Conservation (phyloP, 2,888 invertebrate genomes). For the Syritta pipiens region DNA sequence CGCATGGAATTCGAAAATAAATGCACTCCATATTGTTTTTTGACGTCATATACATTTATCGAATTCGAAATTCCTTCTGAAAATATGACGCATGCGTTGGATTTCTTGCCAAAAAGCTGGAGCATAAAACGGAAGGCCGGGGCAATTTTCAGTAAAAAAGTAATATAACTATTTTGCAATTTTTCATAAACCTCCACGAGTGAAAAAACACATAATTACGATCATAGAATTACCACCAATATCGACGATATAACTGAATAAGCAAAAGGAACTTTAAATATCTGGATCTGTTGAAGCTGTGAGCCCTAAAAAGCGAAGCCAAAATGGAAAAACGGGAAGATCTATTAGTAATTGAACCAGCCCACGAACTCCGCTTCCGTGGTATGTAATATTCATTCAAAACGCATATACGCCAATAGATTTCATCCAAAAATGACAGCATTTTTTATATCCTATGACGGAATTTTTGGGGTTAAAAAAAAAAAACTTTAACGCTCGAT, state of each 20-base stretch:
- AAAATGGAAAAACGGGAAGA: slow-evolving; percentile 84
- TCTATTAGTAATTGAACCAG: slow-evolving; percentile 91
- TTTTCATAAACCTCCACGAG: too few relatives aligned
- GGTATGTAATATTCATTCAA: slow-evolving; percentile 82
- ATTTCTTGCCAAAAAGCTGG: slow-evolving; percentile 69
- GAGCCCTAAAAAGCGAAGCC: slow-evolving; percentile 52
- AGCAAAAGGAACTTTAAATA: slow-evolving; percentile 71
- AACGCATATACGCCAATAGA: slow-evolving; percentile 18
- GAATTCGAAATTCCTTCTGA: slow-evolving; percentile 58
- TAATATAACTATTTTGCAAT: slow-evolving; percentile 62
- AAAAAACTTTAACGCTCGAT: slow-evolving; percentile 9
- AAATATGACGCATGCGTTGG: slow-evolving; percentile 68
- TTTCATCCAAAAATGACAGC: slow-evolving; percentile 21
- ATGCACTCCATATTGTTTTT: slow-evolving; percentile 60
- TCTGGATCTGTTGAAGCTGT: slow-evolving; percentile 59
- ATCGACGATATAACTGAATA: slow-evolving; percentile 21
- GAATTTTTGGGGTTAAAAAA: slow-evolving; percentile 37
- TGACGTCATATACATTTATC: slow-evolving; percentile 57
- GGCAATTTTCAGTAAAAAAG: slow-evolving; percentile 65
- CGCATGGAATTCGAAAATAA: slow-evolving; percentile 32
- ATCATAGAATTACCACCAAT: slow-evolving; percentile 20
- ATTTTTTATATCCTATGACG: slow-evolving; percentile 6
- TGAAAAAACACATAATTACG: slow-evolving; percentile 4
- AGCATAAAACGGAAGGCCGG: slow-evolving; percentile 68
- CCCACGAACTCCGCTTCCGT: slow-evolving; percentile 92